Evolutionary conservation across 2,888 invertebrate species (phyloP), one percentile per base, ranked within the genome.

Genomic region (Acronicta leporina): DNA sequence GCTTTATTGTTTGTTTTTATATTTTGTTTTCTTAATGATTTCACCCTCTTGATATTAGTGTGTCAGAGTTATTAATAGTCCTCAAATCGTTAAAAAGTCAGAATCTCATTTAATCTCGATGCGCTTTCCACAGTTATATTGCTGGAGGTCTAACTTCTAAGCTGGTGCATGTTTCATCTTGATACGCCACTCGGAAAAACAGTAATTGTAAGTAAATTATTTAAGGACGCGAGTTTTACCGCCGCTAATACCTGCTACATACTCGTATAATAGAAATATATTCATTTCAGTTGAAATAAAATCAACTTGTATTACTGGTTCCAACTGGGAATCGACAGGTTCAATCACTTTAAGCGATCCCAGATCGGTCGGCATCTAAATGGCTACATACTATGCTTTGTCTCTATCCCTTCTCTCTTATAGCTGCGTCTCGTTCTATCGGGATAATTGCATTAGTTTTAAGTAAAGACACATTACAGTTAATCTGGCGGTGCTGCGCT

Each of bases 1-100:
- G 75, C 49, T 84, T 83, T 82, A 82, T 84, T 84, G 76, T 85
- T 85, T 85, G 75, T 85, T 85, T 84, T 55, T 61, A 59, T 60
- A 55, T 59, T 60, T 56, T 53, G 9, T 59, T 62, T 76, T 69
- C 63, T 73, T 57, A 46, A 45, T 50, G 65, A 69, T 70, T 75
- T 73, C 54, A 68, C 61, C 61, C 56, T 61, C 25, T 45, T 40
- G 41, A 53, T 35, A 48, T 48, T 27, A 20, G 20, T 20, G n/a
- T 42, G 25, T 40, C 38, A 35, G 8, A 42, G 10, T 20, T 20
- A 20, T 46, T 25, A n/a, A 11, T 33, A n/a, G 35, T 35, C 5
- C 11, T 35, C 35, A 35, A 35, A 35, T 35, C 30, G 7, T n/a
- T n/a, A n/a, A n/a, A n/a, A n/a, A n/a, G n/a, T n/a, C n/a, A n/a